These are phyloP conservation scores for Clamator glandarius DNA, from an alignment of 2,797 vertebrate species.

Conservation along the genomic window DNA sequence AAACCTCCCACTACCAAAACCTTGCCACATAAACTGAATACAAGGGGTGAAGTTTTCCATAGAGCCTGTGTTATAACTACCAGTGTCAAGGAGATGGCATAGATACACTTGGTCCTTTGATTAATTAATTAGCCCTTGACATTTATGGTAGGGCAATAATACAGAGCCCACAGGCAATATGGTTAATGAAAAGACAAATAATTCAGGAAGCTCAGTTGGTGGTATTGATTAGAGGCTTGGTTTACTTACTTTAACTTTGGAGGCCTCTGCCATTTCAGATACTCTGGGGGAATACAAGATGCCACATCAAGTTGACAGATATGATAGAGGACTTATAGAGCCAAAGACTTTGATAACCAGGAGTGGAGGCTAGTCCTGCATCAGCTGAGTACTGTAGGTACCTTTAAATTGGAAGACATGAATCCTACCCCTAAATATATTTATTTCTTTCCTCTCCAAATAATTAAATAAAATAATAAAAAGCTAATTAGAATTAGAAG, in stretches of 20 bases:
- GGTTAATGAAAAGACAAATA: not conserved
- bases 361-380: not conserved
- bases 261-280: not conserved
- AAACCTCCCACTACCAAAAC: not conserved
- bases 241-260: not conserved
- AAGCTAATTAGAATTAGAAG: not conserved
- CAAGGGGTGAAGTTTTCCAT: not conserved
- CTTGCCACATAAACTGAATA: accelerated
- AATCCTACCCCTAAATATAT: too few relatives aligned
- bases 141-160: not conserved
- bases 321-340: not conserved
- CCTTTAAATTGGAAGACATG: not conserved
- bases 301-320: not conserved
- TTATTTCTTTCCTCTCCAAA: not conserved
- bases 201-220: not conserved
- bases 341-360: not conserved
- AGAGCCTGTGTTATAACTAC: not conserved
- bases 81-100: not conserved
- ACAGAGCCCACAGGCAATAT: not conserved
- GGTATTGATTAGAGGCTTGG: not conserved
- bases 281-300: not conserved
- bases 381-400: not conserved
- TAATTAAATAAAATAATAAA: not conserved
- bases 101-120: not conserved
- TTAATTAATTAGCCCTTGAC: not conserved